Evolutionary conservation across 2,113 vertebrate species (phyloP).

Genomic region (Onychorhynchus coronatus): DNA sequence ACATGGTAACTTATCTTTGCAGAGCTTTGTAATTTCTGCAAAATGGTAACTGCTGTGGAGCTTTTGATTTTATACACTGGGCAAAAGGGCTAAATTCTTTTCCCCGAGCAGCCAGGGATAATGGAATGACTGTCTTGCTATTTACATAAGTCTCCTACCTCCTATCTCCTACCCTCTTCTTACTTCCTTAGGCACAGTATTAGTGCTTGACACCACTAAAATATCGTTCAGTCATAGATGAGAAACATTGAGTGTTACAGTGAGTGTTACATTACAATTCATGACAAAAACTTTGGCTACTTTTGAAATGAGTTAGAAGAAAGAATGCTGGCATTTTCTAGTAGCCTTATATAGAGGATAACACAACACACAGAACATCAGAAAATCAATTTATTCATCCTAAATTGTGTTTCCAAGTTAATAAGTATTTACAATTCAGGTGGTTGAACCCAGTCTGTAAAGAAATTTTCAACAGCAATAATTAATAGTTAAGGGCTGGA

Average conservation of each 20-base stretch:
- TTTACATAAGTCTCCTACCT: neutral
- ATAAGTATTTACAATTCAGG: neutral
- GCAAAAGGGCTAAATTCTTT: neutral
- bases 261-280: too few species aligned
- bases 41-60: neutral
- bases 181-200: neutral
- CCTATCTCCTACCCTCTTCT: neutral
- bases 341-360: neutral
- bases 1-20: neutral
- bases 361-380: neutral
- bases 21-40: neutral
- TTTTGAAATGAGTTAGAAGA: neutral
- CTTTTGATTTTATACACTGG: neutral
- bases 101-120: neutral
- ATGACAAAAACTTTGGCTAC: neutral
- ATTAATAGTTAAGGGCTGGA: neutral
- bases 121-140: fast-evolving
- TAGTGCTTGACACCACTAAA: neutral
- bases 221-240: neutral
- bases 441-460: neutral
- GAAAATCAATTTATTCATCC: neutral
- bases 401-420: neutral
- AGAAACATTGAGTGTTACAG: neutral
- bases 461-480: neutral
- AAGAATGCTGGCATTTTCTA: neutral